Conservation (phyloP, 2,888 invertebrate genomes). For the Panzeria rudis region DNA sequence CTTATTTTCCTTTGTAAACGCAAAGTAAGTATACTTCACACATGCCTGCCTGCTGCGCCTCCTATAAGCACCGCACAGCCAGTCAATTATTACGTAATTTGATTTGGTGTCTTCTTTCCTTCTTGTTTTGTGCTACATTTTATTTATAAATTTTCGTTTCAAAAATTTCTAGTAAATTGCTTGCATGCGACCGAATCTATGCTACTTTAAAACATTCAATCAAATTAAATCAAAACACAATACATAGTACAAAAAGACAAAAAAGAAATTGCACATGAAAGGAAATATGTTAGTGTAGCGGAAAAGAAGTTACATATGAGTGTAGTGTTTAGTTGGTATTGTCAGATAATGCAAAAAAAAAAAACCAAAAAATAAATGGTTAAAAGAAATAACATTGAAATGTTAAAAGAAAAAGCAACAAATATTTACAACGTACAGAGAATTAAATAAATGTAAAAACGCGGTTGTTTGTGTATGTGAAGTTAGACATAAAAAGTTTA, state of each 20-base stretch:
- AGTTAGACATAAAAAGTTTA: slow-evolving; percentile 43
- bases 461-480: slow-evolving; percentile 41
- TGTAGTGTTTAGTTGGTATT: slow-evolving; percentile 10
- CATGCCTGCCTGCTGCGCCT: slow-evolving; percentile 64
- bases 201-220: slow-evolving; percentile 49
- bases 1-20: slow-evolving; percentile 49
- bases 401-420: slow-evolving; percentile 24
- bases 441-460: slow-evolving; percentile 43
- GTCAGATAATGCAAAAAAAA: slow-evolving; percentile 38
- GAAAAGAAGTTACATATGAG: slow-evolving; percentile 56
- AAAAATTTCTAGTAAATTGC: slow-evolving; percentile 69
- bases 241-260: slow-evolving; percentile 27
- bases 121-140: slow-evolving; percentile 68
- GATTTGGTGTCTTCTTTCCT: slow-evolving; percentile 60
- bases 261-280: slow-evolving; percentile 38
- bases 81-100: slow-evolving; percentile 67
- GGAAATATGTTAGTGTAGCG: slow-evolving; percentile 50
- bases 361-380: slow-evolving; percentile 7
- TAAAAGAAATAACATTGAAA: slow-evolving; percentile 47
- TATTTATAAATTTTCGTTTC: slow-evolving; percentile 66
- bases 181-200: slow-evolving; percentile 65
- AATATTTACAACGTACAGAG: slow-evolving; percentile 9
- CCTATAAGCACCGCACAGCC: slow-evolving; percentile 54
- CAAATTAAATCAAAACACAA: slow-evolving; percentile 41
- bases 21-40: slow-evolving; percentile 63